phyloP scores from a whole-genome alignment of 2,888 invertebrate genomes.

The Trachelus troglodyta region DNA sequence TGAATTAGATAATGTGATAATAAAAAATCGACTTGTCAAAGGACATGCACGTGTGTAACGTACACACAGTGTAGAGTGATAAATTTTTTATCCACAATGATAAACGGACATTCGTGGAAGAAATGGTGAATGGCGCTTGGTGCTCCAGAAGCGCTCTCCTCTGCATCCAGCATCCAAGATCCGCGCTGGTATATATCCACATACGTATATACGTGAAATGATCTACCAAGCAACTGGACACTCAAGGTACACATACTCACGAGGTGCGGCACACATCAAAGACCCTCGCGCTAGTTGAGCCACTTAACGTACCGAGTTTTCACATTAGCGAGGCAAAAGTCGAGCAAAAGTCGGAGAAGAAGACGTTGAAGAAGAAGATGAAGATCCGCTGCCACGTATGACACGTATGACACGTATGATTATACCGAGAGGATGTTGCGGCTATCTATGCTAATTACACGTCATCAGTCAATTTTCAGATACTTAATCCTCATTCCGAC shows the following conservation, averaged over 20 bases:
- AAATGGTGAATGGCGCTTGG: constrained; percentile 51
- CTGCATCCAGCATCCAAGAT: neutral
- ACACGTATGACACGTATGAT: neutral
- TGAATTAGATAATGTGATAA: neutral
- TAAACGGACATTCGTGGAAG: constrained; percentile 59
- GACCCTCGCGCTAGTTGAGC: constrained; percentile 61
- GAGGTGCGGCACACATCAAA: constrained; percentile 53
- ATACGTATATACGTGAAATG: constrained; percentile 31
- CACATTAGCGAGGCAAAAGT: constrained; percentile 66
- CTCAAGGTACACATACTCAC: constrained; percentile 28
- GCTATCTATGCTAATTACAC: neutral
- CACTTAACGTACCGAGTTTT: constrained; percentile 65
- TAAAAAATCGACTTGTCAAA: neutral
- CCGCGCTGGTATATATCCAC: constrained; percentile 9
- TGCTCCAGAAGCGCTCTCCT: constrained; percentile 18
- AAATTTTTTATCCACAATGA: constrained; percentile 28
- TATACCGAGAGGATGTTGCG: constrained; percentile 2
- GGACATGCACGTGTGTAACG: neutral
- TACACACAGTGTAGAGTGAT: neutral
- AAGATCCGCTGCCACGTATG: constrained; percentile 3
- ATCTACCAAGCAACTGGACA: constrained; percentile 25
- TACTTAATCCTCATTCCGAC: constrained; percentile 7
- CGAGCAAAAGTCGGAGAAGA: constrained; percentile 22
- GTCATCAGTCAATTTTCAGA: constrained; percentile 16
- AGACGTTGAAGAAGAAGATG: neutral